A percentile compares a stretch with the other conserved stretches of the same genome.
These are phyloP conservation scores for Edolisoma coerulescens DNA, from an alignment of 2,113 vertebrate species.

Conservation along the genomic window DNA sequence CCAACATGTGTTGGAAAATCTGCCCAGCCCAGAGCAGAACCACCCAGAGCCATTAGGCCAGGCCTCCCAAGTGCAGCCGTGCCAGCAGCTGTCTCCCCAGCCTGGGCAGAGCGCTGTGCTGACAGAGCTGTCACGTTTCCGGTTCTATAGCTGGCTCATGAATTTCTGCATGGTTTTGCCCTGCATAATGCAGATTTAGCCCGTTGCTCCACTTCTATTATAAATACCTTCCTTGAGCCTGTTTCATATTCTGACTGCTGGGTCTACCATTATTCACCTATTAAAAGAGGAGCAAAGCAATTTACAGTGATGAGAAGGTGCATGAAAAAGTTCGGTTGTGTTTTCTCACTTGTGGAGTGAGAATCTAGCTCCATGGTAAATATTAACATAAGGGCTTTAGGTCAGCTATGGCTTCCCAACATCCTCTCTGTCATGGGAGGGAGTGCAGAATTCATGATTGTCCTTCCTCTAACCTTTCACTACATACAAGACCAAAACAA, in stretches of 20 bases:
- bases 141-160: neutral
- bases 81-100: neutral
- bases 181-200: neutral
- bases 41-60: neutral
- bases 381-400: neutral
- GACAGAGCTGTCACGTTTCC: neutral
- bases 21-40: neutral
- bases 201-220: neutral
- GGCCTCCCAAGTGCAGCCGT: neutral
- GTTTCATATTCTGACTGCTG: neutral
- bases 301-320: neutral
- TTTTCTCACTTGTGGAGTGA: neutral
- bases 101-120: neutral
- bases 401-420: neutral
- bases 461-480: conserved; percentile 67
- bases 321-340: neutral
- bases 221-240: neutral
- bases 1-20: neutral
- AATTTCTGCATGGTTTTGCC: neutral
- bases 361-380: neutral
- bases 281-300: neutral
- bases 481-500: conserved; percentile 65
- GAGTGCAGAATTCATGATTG: conserved; percentile 16
- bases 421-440: neutral
- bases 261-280: neutral